A percentile compares a stretch with the other conserved stretches of the same genome.
Conservation (phyloP, 2,797 vertebrate genomes). For the Macropus fuliginosus region DNA sequence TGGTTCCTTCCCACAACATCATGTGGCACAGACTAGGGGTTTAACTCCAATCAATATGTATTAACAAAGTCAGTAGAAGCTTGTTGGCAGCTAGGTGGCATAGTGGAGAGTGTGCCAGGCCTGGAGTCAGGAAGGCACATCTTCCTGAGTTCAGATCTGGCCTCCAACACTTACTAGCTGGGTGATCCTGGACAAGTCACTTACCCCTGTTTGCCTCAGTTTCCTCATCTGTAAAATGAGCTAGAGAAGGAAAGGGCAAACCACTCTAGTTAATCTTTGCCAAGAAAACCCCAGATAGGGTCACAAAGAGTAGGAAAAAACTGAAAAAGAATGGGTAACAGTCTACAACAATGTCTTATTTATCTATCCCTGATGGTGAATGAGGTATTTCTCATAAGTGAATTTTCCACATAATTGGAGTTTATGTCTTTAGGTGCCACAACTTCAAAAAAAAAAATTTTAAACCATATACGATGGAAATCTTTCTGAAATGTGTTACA, state of each 20-base stretch:
- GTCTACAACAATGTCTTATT: neutral
- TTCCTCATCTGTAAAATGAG: neutral
- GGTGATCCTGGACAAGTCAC: neutral
- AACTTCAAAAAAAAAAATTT: neutral
- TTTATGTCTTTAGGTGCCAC: neutral
- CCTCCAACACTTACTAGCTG: neutral
- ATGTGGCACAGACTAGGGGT: too few relatives aligned
- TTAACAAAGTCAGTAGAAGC: too few relatives aligned
- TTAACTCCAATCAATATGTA: too few relatives aligned
- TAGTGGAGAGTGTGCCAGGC: too few relatives aligned
- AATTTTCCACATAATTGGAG: neutral
- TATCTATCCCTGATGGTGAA: neutral
- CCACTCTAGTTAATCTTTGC: neutral
- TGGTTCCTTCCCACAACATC: neutral
- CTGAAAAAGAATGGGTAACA: neutral
- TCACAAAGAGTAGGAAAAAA: neutral
- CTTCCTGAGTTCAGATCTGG: neutral
- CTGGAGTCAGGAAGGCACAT: neutral
- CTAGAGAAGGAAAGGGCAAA: neutral
- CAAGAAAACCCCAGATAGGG: neutral
- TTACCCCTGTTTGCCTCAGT: neutral
- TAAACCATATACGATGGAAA: neutral
- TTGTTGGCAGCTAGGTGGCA: neutral
- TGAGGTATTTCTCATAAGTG: fast-evolving
- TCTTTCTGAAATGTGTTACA: neutral